Percentiles rank a stretch among this genome's conserved stretches.
Evolutionary conservation across 2,888 invertebrate species (phyloP).

Genomic region (Adineta ricciae): DNA sequence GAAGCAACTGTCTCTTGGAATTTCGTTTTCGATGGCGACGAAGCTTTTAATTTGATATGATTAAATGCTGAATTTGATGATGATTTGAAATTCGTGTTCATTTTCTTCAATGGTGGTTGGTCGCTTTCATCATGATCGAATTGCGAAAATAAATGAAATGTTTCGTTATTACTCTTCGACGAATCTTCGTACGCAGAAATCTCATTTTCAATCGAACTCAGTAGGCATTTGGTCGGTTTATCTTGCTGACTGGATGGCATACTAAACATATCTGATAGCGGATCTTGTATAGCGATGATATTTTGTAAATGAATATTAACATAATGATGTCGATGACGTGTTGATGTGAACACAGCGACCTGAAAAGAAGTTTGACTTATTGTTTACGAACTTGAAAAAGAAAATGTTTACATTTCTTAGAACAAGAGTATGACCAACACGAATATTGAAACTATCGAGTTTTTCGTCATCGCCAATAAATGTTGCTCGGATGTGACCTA

Average conservation of each 20-base stretch:
- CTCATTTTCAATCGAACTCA: slow-evolving; percentile 4
- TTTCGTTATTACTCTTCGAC: slow-evolving; percentile 1
- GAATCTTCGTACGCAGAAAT: background rate
- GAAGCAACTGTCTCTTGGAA: background rate
- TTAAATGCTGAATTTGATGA: background rate
- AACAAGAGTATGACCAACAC: background rate
- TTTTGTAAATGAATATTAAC: background rate
- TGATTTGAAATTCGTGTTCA: background rate
- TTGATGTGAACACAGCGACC: slow-evolving; percentile 1
- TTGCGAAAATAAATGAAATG: background rate
- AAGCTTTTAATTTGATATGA: background rate
- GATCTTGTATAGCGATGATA: slow-evolving; percentile 7
- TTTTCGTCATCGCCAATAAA: slow-evolving; percentile 6
- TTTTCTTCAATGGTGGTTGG: background rate
- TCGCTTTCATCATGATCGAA: background rate
- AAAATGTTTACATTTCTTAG: background rate
- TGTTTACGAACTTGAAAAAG: background rate
- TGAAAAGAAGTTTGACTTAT: background rate
- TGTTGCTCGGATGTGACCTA: slow-evolving; percentile 4
- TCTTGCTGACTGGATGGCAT: background rate
- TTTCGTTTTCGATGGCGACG: background rate
- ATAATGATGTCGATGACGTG: background rate
- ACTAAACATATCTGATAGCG: background rate
- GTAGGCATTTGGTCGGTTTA: background rate
- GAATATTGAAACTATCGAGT: slow-evolving; percentile 10